Percentiles rank a stretch among this genome's conserved stretches.
These are phyloP conservation scores for Ceyx margarethae DNA, from an alignment of 2,113 vertebrate species.

Conservation along the genomic window DNA sequence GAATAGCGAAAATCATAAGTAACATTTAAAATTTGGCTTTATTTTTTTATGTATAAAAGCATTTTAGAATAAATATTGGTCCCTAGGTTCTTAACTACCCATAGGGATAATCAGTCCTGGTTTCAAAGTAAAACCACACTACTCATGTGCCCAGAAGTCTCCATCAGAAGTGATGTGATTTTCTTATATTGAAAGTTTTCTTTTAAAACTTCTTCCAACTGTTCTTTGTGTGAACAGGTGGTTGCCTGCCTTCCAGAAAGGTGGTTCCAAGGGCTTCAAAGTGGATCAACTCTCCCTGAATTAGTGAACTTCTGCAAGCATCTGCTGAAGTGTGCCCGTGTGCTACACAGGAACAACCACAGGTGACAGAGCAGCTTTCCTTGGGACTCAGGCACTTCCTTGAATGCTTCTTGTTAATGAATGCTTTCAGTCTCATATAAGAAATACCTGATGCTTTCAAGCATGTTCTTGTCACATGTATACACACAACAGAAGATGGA, in stretches of 20 bases:
- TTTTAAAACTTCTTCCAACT: neutral
- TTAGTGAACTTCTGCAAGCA: conserved; percentile 83
- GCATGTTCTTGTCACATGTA: neutral
- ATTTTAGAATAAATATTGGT: neutral
- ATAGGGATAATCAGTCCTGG: neutral
- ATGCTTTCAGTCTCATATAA: neutral
- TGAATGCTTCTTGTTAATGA: neutral
- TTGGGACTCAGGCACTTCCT: neutral
- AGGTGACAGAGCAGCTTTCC: conserved; percentile 40
- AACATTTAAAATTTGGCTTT: neutral
- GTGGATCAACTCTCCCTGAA: conserved; percentile 76
- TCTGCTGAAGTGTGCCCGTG: conserved; percentile 75
- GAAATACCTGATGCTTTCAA: neutral
- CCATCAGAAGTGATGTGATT: neutral
- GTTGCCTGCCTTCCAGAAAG: conserved; percentile 78
- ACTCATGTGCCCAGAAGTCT: neutral
- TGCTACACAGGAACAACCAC: conserved; percentile 70
- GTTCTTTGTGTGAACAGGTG: conserved; percentile 68
- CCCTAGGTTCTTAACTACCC: neutral
- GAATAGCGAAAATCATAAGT: neutral
- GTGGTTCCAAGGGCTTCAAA: conserved; percentile 80
- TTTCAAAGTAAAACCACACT: neutral
- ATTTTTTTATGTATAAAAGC: neutral
- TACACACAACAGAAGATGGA: neutral
- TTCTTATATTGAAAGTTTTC: neutral